Evolutionary conservation across 2,797 vertebrate genomes (phyloP), one percentile per base, ranked within the genome.

Genomic region (Clarias pachynema): DNA sequence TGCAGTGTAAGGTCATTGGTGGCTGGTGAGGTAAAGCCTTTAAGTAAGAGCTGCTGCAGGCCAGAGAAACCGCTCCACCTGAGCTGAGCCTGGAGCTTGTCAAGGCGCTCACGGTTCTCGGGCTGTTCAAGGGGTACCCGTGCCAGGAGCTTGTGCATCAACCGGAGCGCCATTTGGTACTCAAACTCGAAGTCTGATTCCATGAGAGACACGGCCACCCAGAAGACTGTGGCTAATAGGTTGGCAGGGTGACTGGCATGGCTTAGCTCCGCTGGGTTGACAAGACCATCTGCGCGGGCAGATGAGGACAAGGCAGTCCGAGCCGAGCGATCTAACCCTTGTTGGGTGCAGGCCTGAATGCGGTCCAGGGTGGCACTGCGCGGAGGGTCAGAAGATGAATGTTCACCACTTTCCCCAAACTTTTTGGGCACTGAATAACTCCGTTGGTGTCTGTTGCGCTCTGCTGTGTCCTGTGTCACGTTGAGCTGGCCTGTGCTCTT

Each of bases 111-210:
- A 4, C 98, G 93, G 92, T 98, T 98, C 93, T 99, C 98, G 5
- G 94, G 95, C 93, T 98, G 96, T 92, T 99, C 98, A 29, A 99
- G 93, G 0, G 98, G 98, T 89, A 99, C 96, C 91, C 98, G 95
- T 60, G 95, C 95, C 86, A 99, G 94, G 12, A 99, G 94, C 91
- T 98, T 97, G 92, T 97, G 97, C 88, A 99, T 93, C 9, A 99
- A 94, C 37, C 98, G 94, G 81, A 99, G 92, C 0, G 98, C 97
- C 98, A 99, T 99, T 75, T 99, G 95, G 88, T 99, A 99, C 88
- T 99, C 98, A 92, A 99, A 99, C 91, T 99, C 98, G 93, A 99
- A 99, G 93, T 99, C 98, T 0, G 98, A 99, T 92, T 99, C 98
- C 98, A 99, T 99, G 89, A 99, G 96, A 24, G 98, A 97, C 77